Base-by-base conservation (phyloP, 2,888 invertebrate species). In the Dendrolimus houi region DNA sequence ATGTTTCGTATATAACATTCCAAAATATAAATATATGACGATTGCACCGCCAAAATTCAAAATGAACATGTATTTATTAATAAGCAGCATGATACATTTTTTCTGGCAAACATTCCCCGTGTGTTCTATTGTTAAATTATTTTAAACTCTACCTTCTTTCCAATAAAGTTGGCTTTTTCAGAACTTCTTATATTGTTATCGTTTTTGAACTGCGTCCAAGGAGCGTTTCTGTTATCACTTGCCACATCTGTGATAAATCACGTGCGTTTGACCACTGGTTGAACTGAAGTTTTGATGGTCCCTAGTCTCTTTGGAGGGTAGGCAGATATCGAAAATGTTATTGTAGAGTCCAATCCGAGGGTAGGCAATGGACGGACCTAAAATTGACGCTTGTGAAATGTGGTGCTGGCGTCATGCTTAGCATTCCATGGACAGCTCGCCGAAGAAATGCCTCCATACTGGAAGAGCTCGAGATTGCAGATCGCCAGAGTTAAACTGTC, bases 161-260 rank as follows among this genome's bases (percentile, higher is more conserved):
- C 29, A 29, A 29, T 29, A 29, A 29, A 29, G 29, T 29, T 29
- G 3, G 6, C 29, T 29, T 29, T 29, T 29, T 29, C 6, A 29
- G 29, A 29, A 6, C 29, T 6, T 29, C 29, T 29, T 29, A 29
- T 29, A 6, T 6, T 55, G n/a, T 52, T 57, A 61, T 60, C 64
- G 58, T 58, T 58, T 58, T 64, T 69, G 65, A 66, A 65, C 58
- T 61, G 56, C 58, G 58, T 64, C 67, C 67, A 69, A 69, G 67
- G 63, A 62, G 62, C 56, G 54, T 63, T 54, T 42, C 17, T 55
- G 57, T 55, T 57, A 58, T 60, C 60, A 58, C 61, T 58, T 56
- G 59, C 29, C 14, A 13, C 41, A 54, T 54, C 54, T 54, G n/a
- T 8, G 40, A 7, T 54, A 13, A 54, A n/a, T 54, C 41, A 54